Evolutionary conservation across 53 echinoderm and acorn worm genomes (phyloP), one percentile per base, ranked within the genome.

Genomic region (Astropecten irregularis): DNA sequence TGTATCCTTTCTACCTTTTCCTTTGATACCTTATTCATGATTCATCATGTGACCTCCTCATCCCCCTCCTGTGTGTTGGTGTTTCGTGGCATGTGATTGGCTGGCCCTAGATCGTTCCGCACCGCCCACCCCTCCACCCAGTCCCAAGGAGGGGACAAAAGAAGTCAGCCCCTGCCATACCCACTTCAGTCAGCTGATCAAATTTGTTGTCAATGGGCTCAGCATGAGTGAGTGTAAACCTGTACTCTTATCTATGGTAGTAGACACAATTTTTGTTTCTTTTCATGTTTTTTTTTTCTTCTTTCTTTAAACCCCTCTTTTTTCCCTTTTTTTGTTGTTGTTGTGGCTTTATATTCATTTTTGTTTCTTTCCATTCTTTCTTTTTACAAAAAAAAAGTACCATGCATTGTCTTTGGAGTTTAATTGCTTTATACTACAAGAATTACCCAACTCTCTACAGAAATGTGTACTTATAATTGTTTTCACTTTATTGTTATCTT

Each of bases 171-270:
- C 79, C 26, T 44, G n/a, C 79, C 46, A 28, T n/a, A 61, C 31
- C 47, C 79, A 79, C 79, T 48, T 79, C 79, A 47, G 79, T 37
- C 79, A 79, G 47, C 79, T 79, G 42, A 62, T 79, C 79, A 79
- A 79, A 79, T 79, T 21, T 79, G 47, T 79, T 46, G 46, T 79
- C 10, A 44, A 55, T 62, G 31, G 79, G 20, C 61, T 79, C 13
- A 79, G 79, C 79, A 79, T 62, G 79, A 79, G 79, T 79, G 79
- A 79, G 79, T 79, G 26, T 55, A 57, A 10, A 13, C 25, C 37
- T 73, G 34, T 73, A 27, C 31, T 49, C n/a, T n/a, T n/a, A n/a
- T n/a, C n/a, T n/a, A n/a, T n/a, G n/a, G 36, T 23, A 36, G 36
- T 50, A 8, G n/a, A 2, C 33, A n/a, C 33, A 32, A n/a, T 64